Base-by-base conservation (phyloP, 2,797 vertebrate species). In the Acipenser oxyrinchus region DNA sequence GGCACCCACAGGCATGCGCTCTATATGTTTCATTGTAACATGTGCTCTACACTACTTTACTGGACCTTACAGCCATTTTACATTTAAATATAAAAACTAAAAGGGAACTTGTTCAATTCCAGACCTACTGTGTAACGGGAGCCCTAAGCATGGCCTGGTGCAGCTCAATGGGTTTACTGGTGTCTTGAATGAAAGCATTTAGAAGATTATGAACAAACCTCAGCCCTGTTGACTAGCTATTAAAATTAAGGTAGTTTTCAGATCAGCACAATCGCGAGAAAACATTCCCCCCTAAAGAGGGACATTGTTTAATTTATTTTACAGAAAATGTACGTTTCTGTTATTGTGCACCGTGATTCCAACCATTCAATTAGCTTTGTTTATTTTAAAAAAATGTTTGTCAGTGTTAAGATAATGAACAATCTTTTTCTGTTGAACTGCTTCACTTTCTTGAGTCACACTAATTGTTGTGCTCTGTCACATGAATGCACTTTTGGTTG, bases 401-500 rank as follows among this genome's bases (percentile, higher is more conserved):
- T n/a, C 55, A n/a, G 55, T 58, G 55, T 58, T 58, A 7, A 58
- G 55, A 11, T 11, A 7, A 58, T 58, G 12, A n/a, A 58, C 12
- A 7, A n/a, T 11, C 11, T 58, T 58, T 5, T 11, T 11, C 15
- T 58, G 6, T 7, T 5, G 11, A 55, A 63, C 48, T 48, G 11
- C 10, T 15, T 12, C 7, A 63, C 37, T 68, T 63, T 63, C 7
- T 9, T 51, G 52, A 68, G 67, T 50, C 10, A 37, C 51, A 51
- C 7, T 52, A 53, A 65, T 15, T n/a, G 37, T 64, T 48, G 13
- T 48, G 12, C 18, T 53, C 51, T 23, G 12, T n/a, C 6, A n/a
- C 3, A 18, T 37, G 8, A 8, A 4, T 58, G 55, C 53, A 74
- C 70, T 51, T 68, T 23, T 65, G 51, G 69, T 50, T 71, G 13